These are phyloP conservation scores for Cyrtorhinus lividipennis DNA, from an alignment of 1,140 invertebrate species.

Conservation along the genomic window DNA sequence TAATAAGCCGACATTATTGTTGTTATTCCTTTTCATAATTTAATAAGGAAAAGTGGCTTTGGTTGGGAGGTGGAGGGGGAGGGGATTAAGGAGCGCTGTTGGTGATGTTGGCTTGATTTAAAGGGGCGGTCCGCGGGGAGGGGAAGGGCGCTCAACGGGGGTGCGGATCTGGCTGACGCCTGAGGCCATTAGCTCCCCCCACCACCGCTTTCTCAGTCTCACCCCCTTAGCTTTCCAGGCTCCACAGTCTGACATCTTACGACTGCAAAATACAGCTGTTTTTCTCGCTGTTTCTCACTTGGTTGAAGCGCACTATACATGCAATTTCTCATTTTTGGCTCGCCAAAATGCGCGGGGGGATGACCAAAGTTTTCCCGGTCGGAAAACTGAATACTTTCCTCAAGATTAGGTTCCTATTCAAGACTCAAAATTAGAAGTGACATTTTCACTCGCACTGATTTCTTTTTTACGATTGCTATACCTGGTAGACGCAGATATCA, in stretches of 20 bases:
- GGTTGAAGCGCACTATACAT: no score
- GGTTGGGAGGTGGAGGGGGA: not conserved
- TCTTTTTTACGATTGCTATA: no score
- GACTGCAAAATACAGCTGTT: not conserved
- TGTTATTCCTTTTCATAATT: not conserved
- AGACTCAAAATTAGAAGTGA: no score
- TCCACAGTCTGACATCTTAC: not conserved
- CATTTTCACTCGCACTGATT: no score
- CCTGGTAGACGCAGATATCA: no score
- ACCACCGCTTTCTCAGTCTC: not conserved
- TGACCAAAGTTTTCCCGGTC: no score
- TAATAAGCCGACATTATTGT: not conserved
- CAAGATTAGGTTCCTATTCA: no score
- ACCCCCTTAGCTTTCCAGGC: not conserved
- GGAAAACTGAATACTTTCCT: no score
- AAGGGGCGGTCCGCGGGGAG: not conserved
- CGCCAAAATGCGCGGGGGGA: no score
- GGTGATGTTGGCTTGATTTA: constrained; percentile 9
- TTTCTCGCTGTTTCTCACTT: not conserved
- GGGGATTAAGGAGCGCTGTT: not conserved
- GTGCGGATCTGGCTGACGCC: constrained; percentile 3
- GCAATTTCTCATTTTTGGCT: no score
- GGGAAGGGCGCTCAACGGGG: not conserved
- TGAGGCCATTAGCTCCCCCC: not conserved
- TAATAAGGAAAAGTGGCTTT: no score